Conservation (phyloP, 2,888 invertebrate species). For the Drosophila atripex region DNA sequence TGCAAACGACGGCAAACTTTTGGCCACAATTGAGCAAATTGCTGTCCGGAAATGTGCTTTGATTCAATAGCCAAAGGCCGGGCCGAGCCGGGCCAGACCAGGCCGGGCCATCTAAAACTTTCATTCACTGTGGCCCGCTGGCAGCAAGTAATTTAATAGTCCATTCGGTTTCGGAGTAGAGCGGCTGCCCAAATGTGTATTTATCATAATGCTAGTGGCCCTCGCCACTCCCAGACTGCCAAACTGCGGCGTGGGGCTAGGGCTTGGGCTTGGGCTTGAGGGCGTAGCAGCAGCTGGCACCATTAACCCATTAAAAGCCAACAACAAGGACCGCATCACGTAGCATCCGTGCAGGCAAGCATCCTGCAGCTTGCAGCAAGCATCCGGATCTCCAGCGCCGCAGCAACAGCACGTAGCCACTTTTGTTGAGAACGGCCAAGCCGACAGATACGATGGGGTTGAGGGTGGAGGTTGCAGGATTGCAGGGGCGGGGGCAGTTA, state of each 20-base stretch:
- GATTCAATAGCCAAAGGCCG: slow-evolving; percentile 64
- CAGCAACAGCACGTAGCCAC: slow-evolving; percentile 70
- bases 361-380: slow-evolving; percentile 21
- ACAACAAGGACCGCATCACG: slow-evolving; percentile 64
- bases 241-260: background rate
- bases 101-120: slow-evolving; percentile 30
- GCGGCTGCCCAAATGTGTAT: slow-evolving; percentile 67
- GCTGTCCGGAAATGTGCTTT: slow-evolving; percentile 63
- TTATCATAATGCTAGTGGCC: slow-evolving; percentile 70
- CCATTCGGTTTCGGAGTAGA: slow-evolving; percentile 47
- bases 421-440: slow-evolving; percentile 55
- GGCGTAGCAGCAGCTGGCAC: slow-evolving; percentile 41
- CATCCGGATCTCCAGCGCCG: slow-evolving; percentile 39
- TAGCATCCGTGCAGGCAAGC: slow-evolving; percentile 38
- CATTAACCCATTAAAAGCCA: slow-evolving; percentile 73
- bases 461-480: background rate
- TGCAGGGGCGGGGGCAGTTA: slow-evolving; percentile 20
- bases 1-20: slow-evolving; percentile 58
- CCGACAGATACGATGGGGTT: slow-evolving; percentile 12
- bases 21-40: slow-evolving; percentile 67
- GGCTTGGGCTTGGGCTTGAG: background rate
- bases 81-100: background rate
- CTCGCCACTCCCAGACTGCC: slow-evolving; percentile 23
- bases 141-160: slow-evolving; percentile 69
- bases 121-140: slow-evolving; percentile 14